A percentile compares a stretch with the other conserved stretches of the same genome.
phyloP scores from a whole-genome alignment of 2,113 vertebrate genomes.

The Ranitomeya imitator region DNA sequence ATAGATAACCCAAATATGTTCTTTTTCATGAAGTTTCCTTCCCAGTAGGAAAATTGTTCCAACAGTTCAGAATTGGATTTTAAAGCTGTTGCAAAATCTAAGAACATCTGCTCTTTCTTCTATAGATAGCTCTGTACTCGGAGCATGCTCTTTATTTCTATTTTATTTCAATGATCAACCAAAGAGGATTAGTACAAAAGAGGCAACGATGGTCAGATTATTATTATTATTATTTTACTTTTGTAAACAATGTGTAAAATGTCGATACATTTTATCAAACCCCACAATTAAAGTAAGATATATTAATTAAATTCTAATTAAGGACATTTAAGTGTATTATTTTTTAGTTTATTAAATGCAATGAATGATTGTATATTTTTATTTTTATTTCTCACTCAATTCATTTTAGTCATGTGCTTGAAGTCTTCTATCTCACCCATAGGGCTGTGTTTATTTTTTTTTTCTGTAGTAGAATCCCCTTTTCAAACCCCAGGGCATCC shows the following conservation, averaged over 20 bases:
- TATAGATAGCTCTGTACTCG: neutral
- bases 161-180: neutral
- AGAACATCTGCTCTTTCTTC: constrained; percentile 3
- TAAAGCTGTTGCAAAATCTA: neutral
- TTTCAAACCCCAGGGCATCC: neutral
- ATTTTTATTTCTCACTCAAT: neutral
- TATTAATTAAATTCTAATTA: neutral
- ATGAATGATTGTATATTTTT: neutral
- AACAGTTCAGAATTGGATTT: neutral
- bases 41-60: neutral
- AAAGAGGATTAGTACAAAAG: constrained; percentile 22
- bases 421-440: neutral
- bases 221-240: neutral
- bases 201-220: neutral
- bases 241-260: neutral
- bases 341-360: neutral
- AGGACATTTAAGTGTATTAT: neutral
- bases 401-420: neutral
- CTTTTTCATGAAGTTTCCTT: neutral
- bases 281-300: neutral
- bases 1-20: no score
- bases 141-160: neutral
- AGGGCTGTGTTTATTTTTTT: neutral
- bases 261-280: neutral
- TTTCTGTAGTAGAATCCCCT: neutral